Evolutionary conservation across 2,888 invertebrate genomes (phyloP), one percentile per base, ranked within the genome.

Genomic region (Drosophila parthenogenetica): DNA sequence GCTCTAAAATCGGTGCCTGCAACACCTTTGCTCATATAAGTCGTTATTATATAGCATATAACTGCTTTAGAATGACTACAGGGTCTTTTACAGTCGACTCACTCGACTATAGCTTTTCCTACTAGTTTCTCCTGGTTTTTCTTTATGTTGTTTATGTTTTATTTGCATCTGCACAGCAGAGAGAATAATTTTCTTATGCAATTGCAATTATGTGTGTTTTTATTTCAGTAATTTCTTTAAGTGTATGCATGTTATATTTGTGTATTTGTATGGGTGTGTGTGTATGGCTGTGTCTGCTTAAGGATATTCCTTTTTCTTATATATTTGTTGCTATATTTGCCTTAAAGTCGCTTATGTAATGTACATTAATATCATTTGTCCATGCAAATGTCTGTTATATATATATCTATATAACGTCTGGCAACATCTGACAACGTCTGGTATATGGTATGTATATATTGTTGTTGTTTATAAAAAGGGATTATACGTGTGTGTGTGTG

Each of bases 81-180:
- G 29, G 29, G 29, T 29, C 8, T 2, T 29, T 8, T 29, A 8
- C 29, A 29, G 29, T 29, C 8, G 29, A 29, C 29, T 7, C 7
- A 25, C 25, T 25, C 25, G 7, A 25, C 25, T 5, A 0, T 25
- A 25, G 25, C 7, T 13, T 14, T 45, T 60, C 35, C 57, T 49
- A 35, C 35, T 8, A 29, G 13, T 60, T 57, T 50, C 5, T 58
- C 25, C 22, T 40, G 17, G 8, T 63, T 42, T 45, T 63, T 45
- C 62, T 59, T 50, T 45, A 59, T 29, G 29, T 29, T 29, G 8
- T 29, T 29, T 29, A 5, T 29, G 29, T 43, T 67, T 90, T 90
- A 91, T 89, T 91, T 89, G 90, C 84, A 89, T 90, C 90, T 90
- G 91, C 90, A 90, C 91, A 90, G 90, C 91, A 90, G 90, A 90